Conservation (phyloP, 1,140 invertebrate genomes). For the Listronotus bonariensis region DNA sequence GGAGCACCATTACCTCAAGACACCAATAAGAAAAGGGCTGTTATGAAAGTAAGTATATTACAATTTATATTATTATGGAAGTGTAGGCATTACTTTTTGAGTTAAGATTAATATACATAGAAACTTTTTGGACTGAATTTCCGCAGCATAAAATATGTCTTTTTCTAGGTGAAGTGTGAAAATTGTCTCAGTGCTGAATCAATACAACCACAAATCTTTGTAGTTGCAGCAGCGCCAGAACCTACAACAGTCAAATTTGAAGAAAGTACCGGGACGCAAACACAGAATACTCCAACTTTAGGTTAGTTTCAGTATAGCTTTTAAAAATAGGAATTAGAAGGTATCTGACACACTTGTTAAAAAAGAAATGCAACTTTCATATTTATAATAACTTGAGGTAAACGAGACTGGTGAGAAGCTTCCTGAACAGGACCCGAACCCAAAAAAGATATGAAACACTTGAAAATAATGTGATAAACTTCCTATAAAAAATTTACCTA, state of each 20-base stretch:
- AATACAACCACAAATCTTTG: constrained; percentile 63
- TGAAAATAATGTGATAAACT: too few species aligned
- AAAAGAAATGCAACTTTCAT: too few species aligned
- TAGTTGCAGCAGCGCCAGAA: constrained; percentile 61
- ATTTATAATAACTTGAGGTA: too few species aligned
- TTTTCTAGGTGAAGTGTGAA: constrained; percentile 50
- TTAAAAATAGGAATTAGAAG: background rate
- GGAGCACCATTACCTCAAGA: constrained; percentile 57
- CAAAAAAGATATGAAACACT: too few species aligned
- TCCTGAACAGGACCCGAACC: too few species aligned
- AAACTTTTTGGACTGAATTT: too few species aligned
- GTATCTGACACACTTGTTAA: too few species aligned
- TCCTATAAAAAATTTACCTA: too few species aligned
- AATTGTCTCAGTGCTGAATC: constrained; percentile 53
- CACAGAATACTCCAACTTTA: constrained; percentile 50
- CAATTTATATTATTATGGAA: background rate
- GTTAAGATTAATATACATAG: background rate
- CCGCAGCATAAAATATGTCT: too few species aligned
- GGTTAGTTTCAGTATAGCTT: constrained; percentile 43
- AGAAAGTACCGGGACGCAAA: constrained; percentile 54
- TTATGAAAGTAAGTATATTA: constrained; percentile 47
- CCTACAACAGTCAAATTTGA: constrained; percentile 62
- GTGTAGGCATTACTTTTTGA: background rate
- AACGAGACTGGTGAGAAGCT: too few species aligned
- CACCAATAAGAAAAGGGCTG: constrained; percentile 54